A percentile compares a stretch with the other conserved stretches of the same genome.
phyloP scores from a whole-genome alignment of 92 coral and sea anemone genomes.

The Porites cylindrica region DNA sequence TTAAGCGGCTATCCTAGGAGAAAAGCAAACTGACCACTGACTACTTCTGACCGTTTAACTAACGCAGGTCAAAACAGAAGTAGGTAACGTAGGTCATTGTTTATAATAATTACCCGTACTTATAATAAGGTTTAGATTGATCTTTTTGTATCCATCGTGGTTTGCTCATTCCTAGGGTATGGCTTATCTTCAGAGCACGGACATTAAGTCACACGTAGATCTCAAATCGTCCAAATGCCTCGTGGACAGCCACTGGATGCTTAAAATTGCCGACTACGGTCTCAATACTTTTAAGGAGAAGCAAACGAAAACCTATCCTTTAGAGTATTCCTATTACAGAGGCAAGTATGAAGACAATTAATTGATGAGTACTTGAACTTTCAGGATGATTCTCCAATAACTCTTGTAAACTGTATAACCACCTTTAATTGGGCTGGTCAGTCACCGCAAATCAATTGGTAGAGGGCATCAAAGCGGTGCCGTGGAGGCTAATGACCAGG shows the following conservation, averaged over 20 bases:
- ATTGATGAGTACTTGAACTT: neutral
- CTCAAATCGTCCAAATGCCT: constrained; percentile 95
- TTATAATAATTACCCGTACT: too few species aligned
- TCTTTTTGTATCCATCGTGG: neutral
- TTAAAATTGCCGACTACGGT: constrained; percentile 96
- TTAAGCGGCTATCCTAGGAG: too few species aligned
- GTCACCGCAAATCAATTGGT: too few species aligned
- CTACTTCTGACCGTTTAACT: too few species aligned
- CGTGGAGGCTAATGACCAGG: too few species aligned
- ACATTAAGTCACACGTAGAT: constrained; percentile 94
- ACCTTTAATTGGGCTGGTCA: too few species aligned
- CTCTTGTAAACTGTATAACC: too few species aligned
- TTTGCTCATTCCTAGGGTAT: constrained; percentile 75
- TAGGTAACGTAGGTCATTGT: too few species aligned
- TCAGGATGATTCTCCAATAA: neutral
- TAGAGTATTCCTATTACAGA: constrained; percentile 87
- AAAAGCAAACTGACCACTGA: too few species aligned
- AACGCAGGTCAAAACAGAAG: too few species aligned
- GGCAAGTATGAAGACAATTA: constrained; percentile 49
- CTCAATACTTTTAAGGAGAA: constrained; percentile 92
- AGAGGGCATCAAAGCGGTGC: too few species aligned
- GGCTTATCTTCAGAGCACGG: constrained; percentile 90
- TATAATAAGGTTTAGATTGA: too few species aligned
- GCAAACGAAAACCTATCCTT: constrained; percentile 84
- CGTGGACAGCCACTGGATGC: constrained; percentile 98